These are phyloP conservation scores for Crossocerus cetratus DNA, from an alignment of 2,888 invertebrate genomes.

Conservation along the genomic window DNA sequence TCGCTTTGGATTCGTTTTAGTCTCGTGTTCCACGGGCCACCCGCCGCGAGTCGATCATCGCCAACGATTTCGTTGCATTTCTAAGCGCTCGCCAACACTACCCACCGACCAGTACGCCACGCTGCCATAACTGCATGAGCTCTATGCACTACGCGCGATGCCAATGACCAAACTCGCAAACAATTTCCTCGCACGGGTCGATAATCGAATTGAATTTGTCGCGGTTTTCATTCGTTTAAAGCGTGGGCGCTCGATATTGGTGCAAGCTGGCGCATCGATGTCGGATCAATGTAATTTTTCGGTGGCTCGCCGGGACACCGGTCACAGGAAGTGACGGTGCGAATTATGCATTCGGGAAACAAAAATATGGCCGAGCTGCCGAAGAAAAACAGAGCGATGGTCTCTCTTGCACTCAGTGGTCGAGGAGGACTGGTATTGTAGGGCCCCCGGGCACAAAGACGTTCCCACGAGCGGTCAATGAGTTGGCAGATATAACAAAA, in stretches of 20 bases:
- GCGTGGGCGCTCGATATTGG: background rate
- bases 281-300: slow-evolving; percentile 50
- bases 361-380: slow-evolving; percentile 50
- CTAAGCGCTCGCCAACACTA: slow-evolving; percentile 36
- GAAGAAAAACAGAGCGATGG: slow-evolving; percentile 67
- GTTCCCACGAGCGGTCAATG: slow-evolving; percentile 71
- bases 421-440: slow-evolving; percentile 16
- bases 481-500: slow-evolving; percentile 73
- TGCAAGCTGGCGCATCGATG: slow-evolving; percentile 18
- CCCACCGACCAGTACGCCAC: too few species aligned
- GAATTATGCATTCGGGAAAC: slow-evolving; percentile 58
- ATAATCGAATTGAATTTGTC: too few species aligned
- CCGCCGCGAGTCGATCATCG: slow-evolving; percentile 62
- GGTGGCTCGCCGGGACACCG: slow-evolving; percentile 23
- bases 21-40: slow-evolving; percentile 43
- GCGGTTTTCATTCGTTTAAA: too few species aligned
- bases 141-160: too few species aligned
- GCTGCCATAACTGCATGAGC: too few species aligned
- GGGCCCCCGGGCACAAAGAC: slow-evolving; percentile 59
- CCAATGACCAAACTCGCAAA: too few species aligned
- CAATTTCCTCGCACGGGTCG: too few species aligned
- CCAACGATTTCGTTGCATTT: slow-evolving; percentile 63
- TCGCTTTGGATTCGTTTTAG: slow-evolving; percentile 32
- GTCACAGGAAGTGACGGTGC: slow-evolving; percentile 64
- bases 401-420: slow-evolving; percentile 59